Evolutionary conservation across 2,113 vertebrate species (phyloP).

Genomic region (Atherinomorus stipes): DNA sequence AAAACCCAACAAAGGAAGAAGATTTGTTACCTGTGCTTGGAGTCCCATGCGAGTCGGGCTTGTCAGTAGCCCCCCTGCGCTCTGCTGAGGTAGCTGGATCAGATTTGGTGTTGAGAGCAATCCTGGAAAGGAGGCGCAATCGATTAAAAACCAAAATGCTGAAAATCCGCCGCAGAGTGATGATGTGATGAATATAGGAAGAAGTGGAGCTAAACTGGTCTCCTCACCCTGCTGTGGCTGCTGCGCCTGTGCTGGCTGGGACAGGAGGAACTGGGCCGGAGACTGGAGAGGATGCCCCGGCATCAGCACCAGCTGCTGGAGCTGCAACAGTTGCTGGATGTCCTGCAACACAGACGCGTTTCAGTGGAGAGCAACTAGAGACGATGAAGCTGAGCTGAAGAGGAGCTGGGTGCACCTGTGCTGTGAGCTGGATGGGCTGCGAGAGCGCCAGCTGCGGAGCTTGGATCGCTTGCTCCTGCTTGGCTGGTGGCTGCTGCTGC

Average conservation of each 20-base stretch:
- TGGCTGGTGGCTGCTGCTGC: slow-evolving; percentile 68
- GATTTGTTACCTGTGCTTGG: slow-evolving; percentile 86
- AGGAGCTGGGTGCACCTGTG: slow-evolving; percentile 83
- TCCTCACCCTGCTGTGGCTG: slow-evolving; percentile 87
- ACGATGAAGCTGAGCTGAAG: fast-evolving
- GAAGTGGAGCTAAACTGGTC: too few relatives aligned
- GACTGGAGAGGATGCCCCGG: slow-evolving; percentile 90
- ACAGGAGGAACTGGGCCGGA: slow-evolving; percentile 91
- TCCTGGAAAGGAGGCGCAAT: slow-evolving; percentile 70
- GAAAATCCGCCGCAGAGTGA: too few relatives aligned
- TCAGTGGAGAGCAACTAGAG: not conserved
- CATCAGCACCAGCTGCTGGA: slow-evolving; percentile 91
- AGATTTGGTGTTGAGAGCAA: slow-evolving; percentile 91
- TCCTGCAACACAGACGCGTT: slow-evolving; percentile 74
- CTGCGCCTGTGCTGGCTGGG: slow-evolving; percentile 87
- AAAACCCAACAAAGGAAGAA: too few relatives aligned
- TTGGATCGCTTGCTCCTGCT: slow-evolving; percentile 77
- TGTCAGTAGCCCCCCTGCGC: slow-evolving; percentile 87
- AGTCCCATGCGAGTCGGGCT: slow-evolving; percentile 87
- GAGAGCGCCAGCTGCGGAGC: slow-evolving; percentile 87
- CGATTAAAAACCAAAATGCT: not conserved
- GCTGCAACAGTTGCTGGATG: slow-evolving; percentile 92
- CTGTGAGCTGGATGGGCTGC: slow-evolving; percentile 93
- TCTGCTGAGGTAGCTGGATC: slow-evolving; percentile 96
- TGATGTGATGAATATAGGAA: too few relatives aligned